Conservation (phyloP, 2,797 vertebrate genomes). For the Crossoptilon crossoptilon region DNA sequence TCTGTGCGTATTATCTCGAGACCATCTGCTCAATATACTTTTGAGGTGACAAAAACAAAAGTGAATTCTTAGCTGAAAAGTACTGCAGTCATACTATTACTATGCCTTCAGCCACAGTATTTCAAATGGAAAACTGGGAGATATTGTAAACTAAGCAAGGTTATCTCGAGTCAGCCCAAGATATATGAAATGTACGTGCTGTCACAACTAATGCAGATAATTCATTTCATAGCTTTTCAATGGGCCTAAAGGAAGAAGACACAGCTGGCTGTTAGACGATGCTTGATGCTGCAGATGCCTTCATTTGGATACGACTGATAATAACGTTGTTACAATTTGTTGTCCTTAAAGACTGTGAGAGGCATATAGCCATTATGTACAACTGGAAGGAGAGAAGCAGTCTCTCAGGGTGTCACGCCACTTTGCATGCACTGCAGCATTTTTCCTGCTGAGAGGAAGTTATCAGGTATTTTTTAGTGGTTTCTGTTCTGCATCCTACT, state of each 20-base stretch:
- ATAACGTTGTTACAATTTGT: background rate
- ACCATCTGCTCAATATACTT: background rate
- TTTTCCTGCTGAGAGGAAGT: background rate
- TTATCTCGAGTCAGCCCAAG: background rate
- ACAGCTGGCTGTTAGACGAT: background rate
- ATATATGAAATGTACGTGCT: constrained; percentile 1
- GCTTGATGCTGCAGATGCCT: background rate
- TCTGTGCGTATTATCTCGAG: background rate
- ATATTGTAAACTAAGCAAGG: background rate
- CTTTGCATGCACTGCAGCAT: background rate
- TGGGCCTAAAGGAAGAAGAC: background rate
- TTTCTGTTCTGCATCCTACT: background rate
- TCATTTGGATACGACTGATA: background rate
- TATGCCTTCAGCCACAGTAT: background rate
- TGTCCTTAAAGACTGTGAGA: background rate
- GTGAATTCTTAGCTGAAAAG: background rate
- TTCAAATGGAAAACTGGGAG: background rate
- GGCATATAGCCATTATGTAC: background rate
- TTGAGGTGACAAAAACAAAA: background rate
- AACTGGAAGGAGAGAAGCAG: background rate
- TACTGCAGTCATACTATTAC: background rate
- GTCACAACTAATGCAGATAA: background rate
- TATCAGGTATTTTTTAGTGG: background rate
- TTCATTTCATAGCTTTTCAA: background rate
- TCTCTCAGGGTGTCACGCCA: background rate